Evolutionary conservation across 2,888 invertebrate species (phyloP), one percentile per base, ranked within the genome.

Genomic region (Sicus ferrugineus): DNA sequence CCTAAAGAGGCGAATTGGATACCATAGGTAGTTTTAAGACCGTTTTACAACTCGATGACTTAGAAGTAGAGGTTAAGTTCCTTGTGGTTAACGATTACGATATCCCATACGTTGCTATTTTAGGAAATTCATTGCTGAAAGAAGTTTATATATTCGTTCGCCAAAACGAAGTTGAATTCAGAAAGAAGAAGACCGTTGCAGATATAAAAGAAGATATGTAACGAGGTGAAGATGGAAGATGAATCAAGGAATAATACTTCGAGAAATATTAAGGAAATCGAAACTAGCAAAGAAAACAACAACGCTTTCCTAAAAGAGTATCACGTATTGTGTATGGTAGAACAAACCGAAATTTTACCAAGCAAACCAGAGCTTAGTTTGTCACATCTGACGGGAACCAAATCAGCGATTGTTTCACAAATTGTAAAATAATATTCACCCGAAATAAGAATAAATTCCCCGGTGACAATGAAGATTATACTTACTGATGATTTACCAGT

Each of bases 401-500:
- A 48, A 7, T 16, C 16, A 7, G 9, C 9, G n/a, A 48, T 5
- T 7, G n/a, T 16, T n/a, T 16, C 9, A n/a, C 6, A 7, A 16
- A 48, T 48, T 4, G n/a, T n/a, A 16, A 4, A 48, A 48, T 7
- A 7, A n/a, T 48, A 16, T n/a, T 16, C 9, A 52, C 52, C 52
- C n/a, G 9, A 9, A 21, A 52, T 9, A 52, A 52, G 6, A 19
- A 5, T 52, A n/a, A n/a, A 52, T 19, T 52, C 66, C 9, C 70
- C 70, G 11, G 26, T 65, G 5, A 16, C 9, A 14, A 69, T 69
- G 65, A 65, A 48, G n/a, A 54, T 59, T 28, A 21, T 69, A 19
- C 26, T 69, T 31, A 69, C 31, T 7, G 70, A 61, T 14, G 70
- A 66, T 14, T 54, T 59, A 48, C 67, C 67, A 14, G 56, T 68